phyloP scores from a whole-genome alignment of 1,140 invertebrate species.

The Sitobion miscanthi region DNA sequence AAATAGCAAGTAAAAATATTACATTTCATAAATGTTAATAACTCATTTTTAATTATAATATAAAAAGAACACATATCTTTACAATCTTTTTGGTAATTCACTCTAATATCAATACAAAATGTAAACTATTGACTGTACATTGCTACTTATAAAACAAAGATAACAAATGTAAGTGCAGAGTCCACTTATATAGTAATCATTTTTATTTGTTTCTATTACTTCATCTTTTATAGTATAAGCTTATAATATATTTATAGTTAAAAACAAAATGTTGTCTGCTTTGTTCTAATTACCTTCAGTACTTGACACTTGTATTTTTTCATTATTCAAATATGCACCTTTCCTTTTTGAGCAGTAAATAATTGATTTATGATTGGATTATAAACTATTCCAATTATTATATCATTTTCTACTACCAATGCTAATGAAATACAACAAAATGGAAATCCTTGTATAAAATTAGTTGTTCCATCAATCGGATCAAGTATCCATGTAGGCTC shows the following conservation, averaged over 20 bases:
- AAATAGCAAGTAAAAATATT: not conserved
- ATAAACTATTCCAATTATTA: slow-evolving; percentile 85
- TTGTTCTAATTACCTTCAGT: slow-evolving; percentile 65
- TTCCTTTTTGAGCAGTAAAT: slow-evolving; percentile 82
- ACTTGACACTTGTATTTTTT: slow-evolving; percentile 75
- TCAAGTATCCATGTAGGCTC: slow-evolving; percentile 98
- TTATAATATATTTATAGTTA: not conserved
- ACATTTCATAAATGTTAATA: not conserved
- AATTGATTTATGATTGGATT: slow-evolving; percentile 88
- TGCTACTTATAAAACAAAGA: not conserved
- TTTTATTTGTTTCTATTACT: not conserved
- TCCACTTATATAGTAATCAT: not conserved
- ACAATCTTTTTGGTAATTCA: not conserved
- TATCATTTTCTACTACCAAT: slow-evolving; percentile 62
- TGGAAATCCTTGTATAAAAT: slow-evolving; percentile 87
- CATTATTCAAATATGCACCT: slow-evolving; percentile 89
- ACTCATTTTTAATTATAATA: not conserved
- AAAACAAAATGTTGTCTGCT: not conserved
- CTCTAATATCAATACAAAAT: not conserved
- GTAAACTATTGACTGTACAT: not conserved
- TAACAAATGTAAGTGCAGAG: not conserved
- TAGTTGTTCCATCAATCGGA: slow-evolving; percentile 90
- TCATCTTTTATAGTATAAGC: no score
- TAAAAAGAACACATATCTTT: not conserved
- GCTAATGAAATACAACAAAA: slow-evolving; percentile 82